Percentiles rank a stretch among this genome's conserved stretches.
Evolutionary conservation across 2,113 vertebrate species (phyloP).

Genomic region (Nothobranchius furzeri): DNA sequence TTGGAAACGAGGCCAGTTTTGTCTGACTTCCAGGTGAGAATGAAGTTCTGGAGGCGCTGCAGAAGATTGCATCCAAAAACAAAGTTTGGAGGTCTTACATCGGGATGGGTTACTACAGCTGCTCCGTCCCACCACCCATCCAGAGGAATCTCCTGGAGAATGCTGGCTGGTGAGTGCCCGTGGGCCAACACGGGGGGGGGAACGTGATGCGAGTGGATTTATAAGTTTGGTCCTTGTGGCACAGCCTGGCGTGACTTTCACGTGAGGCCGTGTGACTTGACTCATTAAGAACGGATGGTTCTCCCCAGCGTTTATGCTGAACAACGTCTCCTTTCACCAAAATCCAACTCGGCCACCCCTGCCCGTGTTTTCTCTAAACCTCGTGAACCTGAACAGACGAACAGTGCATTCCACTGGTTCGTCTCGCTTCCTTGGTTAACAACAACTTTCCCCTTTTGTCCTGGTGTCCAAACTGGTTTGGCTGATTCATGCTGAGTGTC

Average conservation of each 20-base stretch:
- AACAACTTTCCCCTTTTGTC: constrained; percentile 33
- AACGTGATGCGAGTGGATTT: not conserved
- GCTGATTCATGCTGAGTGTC: constrained; percentile 15
- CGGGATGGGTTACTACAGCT: constrained; percentile 98
- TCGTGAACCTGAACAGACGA: not conserved
- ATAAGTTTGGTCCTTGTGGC: constrained; percentile 7
- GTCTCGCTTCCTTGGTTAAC: constrained; percentile 20
- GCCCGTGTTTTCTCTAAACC: constrained; percentile 7
- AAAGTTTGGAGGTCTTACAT: constrained; percentile 96
- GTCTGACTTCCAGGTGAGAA: constrained; percentile 86
- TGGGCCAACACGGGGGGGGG: not conserved
- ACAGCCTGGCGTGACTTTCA: constrained; percentile 16
- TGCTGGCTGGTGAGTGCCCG: constrained; percentile 89
- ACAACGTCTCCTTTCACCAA: constrained; percentile 17
- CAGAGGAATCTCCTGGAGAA: constrained; percentile 94
- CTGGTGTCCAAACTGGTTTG: not conserved
- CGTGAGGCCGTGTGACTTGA: constrained; percentile 37
- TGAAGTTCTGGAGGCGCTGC: constrained; percentile 88
- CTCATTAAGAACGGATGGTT: constrained; percentile 21
- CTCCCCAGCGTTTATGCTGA: not conserved
- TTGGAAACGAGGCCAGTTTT: not conserved
- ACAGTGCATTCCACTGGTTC: constrained; percentile 29
- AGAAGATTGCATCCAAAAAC: constrained; percentile 90
- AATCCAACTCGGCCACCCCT: constrained; percentile 11
- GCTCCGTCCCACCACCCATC: constrained; percentile 90